Evolutionary conservation across 92 coral and sea anemone genomes (phyloP).

Genomic region (Zoanthus sociatus): DNA sequence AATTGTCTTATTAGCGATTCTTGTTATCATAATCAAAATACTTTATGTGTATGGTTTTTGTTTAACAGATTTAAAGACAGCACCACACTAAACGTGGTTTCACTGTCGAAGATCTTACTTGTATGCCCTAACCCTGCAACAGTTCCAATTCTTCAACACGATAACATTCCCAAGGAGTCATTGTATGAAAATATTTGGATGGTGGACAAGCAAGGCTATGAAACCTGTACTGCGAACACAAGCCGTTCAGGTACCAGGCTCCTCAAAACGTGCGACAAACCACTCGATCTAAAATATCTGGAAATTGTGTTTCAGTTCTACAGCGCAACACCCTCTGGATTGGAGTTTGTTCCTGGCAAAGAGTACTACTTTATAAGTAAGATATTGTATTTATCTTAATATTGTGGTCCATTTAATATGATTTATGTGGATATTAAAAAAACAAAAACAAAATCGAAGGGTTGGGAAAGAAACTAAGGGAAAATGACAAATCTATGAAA

Average conservation of each 20-base stretch:
- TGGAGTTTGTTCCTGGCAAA: constrained; percentile 20
- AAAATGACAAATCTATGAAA: too few relatives aligned
- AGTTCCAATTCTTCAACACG: constrained; percentile 19
- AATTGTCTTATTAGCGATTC: too few relatives aligned
- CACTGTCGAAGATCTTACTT: constrained; percentile 31
- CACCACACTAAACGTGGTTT: constrained; percentile 8
- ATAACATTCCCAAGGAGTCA: constrained; percentile 15
- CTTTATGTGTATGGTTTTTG: neutral
- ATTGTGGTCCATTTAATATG: neutral
- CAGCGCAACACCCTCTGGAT: constrained; percentile 24
- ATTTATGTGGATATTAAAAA: too few relatives aligned
- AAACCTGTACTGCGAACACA: constrained; percentile 19
- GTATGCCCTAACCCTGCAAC: constrained; percentile 35
- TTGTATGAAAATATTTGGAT: constrained; percentile 34
- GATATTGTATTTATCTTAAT: neutral
- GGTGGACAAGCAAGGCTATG: constrained; percentile 35
- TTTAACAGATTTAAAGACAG: constrained; percentile 13
- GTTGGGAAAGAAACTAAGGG: too few relatives aligned
- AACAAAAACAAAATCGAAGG: too few relatives aligned
- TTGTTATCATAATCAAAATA: too few relatives aligned
- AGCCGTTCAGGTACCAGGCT: constrained; percentile 2
- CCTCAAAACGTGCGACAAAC: constrained; percentile 20
- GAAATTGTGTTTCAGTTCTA: constrained; percentile 36
- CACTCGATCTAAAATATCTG: constrained; percentile 11
- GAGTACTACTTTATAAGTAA: constrained; percentile 44